These are phyloP conservation scores for Scaptomyza montana DNA, from an alignment of 1,140 invertebrate species.

Conservation along the genomic window DNA sequence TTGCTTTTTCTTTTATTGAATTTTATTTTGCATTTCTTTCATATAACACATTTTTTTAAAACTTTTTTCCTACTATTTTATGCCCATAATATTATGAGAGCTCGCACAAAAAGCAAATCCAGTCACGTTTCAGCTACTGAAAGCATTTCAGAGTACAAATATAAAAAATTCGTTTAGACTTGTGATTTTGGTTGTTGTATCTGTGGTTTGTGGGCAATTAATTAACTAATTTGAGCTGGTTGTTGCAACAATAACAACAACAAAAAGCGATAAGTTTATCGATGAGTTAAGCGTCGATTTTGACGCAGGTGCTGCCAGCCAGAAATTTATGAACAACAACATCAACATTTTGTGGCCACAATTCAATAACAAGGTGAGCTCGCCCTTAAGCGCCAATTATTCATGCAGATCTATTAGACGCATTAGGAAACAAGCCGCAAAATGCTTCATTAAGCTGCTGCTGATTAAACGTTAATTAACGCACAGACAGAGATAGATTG, in stretches of 20 bases:
- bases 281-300: conserved; percentile 8
- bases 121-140: conserved; percentile 50
- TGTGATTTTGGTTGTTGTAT: neutral
- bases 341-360: neutral
- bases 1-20: too few relatives aligned
- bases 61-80: too few relatives aligned
- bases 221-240: conserved; percentile 53
- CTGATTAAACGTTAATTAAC: conserved; percentile 74
- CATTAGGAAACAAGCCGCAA: conserved; percentile 49
- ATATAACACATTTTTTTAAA: neutral
- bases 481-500: conserved; percentile 10
- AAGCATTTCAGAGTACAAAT: neutral
- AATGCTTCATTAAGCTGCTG: conserved; percentile 58
- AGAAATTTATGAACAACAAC: conserved; percentile 48
- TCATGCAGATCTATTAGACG: conserved; percentile 72
- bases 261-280: conserved; percentile 50
- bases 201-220: conserved; percentile 45
- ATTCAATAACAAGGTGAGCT: conserved; percentile 18
- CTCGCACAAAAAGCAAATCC: conserved; percentile 25
- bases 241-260: conserved; percentile 23
- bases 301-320: conserved; percentile 14
- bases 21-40: too few relatives aligned
- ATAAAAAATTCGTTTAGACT: conserved; percentile 4
- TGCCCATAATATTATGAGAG: neutral
- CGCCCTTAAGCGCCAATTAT: conserved; percentile 52